Percentiles rank a stretch among this genome's conserved stretches.
These are phyloP conservation scores for Cinclus mexicanus DNA, from an alignment of 2,113 vertebrate species.

Conservation along the genomic window DNA sequence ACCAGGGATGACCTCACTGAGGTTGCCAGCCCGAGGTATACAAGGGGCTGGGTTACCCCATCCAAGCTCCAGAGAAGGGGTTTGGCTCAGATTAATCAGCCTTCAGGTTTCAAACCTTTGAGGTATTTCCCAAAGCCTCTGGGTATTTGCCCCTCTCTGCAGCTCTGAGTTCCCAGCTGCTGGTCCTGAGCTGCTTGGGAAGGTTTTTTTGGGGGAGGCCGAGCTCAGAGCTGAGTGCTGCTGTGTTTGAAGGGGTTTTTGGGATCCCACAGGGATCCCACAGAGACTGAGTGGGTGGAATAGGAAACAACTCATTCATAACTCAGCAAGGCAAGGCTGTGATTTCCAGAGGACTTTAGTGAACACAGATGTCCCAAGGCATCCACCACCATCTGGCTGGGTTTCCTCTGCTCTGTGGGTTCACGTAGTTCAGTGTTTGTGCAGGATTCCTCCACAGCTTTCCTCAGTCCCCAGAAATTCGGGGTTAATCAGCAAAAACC, in stretches of 20 bases:
- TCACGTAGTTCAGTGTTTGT: background rate
- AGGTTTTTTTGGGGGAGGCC: background rate
- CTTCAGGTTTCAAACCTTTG: background rate
- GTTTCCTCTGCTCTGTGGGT: background rate
- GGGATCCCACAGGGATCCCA: background rate
- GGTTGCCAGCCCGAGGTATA: background rate
- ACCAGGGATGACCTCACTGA: background rate
- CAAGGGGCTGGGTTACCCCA: background rate
- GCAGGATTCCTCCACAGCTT: background rate
- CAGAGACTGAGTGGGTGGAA: background rate
- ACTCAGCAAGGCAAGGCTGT: background rate
- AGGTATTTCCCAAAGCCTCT: background rate
- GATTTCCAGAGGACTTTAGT: conserved; percentile 13
- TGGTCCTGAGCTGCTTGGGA: background rate
- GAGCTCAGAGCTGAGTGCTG: background rate
- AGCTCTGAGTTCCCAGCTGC: background rate
- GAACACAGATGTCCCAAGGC: background rate
- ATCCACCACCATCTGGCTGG: background rate
- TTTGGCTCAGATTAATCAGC: background rate
- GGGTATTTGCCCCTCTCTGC: background rate
- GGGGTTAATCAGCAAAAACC: background rate
- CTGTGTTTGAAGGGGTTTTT: background rate
- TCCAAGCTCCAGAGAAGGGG: background rate
- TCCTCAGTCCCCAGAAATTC: background rate
- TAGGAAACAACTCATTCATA: conserved; percentile 13